Evolutionary conservation across 1,140 invertebrate species (phyloP), one percentile per base, ranked within the genome.

Genomic region (Philopotamus ludificatus): DNA sequence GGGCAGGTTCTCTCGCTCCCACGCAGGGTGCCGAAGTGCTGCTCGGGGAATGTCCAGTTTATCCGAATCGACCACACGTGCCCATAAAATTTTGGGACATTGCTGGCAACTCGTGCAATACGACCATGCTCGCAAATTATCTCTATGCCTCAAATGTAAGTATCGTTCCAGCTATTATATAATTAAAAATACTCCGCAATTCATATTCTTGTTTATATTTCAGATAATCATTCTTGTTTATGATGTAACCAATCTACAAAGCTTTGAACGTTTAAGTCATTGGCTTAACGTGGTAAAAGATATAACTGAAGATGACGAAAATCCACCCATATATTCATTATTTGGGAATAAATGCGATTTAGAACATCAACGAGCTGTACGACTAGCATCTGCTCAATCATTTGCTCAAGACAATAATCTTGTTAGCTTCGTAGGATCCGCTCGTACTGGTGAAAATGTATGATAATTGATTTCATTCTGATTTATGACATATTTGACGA

Each of bases 261-360:
- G 89, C 77, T 94, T 95, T 76, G 90, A 92, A 50, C 86, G 86
- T 67, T 73, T 95, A 3, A 80, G 83, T 16, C 81, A 86, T 12
- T 96, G 94, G 94, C 79, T 93, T 62, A 74, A 78, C 21, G 81
- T 78, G 54, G 84, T 91, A 3, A 84, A 84, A 65, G 81, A 84
- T 42, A 81, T 88, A 0, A 80, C 82, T 4, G 75, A 61, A 18
- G 66, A 73, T 10, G 54, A 75, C 66, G 42, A 80, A 20, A 84
- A 83, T 64, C 80, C 78, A 62, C 88, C 89, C 1, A 74, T 88
- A 58, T 81, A 92, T 72, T 89, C 89, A 18, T 73, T 95, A 28
- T 83, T 95, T 59, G 93, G 91, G 3, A 95, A 95, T 75, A 96
- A 96, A 83, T 87, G 90, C 76, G 93, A 96, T 77, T 82, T 94